phyloP scores from a whole-genome alignment of 2,888 invertebrate genomes.

The Sepioteuthis lessoniana region DNA sequence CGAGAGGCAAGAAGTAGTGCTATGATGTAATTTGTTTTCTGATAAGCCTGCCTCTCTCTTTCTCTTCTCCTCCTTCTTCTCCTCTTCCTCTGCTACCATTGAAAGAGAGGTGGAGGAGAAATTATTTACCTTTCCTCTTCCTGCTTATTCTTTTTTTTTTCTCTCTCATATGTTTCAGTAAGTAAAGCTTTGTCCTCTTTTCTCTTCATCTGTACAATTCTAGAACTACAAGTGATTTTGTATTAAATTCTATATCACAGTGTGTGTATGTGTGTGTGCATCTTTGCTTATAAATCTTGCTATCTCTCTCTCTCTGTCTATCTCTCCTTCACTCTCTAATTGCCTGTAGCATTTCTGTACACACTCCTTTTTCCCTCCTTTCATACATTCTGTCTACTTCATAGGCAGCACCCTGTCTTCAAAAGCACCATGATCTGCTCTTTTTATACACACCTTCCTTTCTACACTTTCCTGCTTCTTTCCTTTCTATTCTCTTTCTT shows the following conservation, averaged over 20 bases:
- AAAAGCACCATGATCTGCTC: not conserved
- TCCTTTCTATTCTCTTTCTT: not conserved
- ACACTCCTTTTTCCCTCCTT: not conserved
- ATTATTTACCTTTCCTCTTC: not conserved
- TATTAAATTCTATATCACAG: not conserved
- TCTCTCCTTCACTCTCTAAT: not conserved
- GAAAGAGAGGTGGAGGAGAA: too few species aligned
- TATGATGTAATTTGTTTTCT: not conserved
- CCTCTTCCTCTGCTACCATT: not conserved
- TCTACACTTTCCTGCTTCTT: not conserved
- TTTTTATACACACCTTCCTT: not conserved
- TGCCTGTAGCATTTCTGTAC: not conserved
- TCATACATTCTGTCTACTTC: not conserved
- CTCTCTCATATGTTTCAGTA: too few species aligned
- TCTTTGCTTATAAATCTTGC: not conserved
- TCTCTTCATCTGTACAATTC: not conserved
- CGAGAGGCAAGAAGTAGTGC: not conserved
- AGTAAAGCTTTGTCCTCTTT: too few species aligned
- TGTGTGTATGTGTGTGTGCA: not conserved
- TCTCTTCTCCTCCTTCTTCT: not conserved
- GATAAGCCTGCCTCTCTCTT: not conserved
- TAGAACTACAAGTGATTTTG: conserved; percentile 19
- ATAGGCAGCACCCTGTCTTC: not conserved
- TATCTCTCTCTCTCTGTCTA: too few species aligned
- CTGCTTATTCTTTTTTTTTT: not conserved